Percentiles rank a stretch among this genome's conserved stretches.
phyloP scores from a whole-genome alignment of 2,113 vertebrate genomes.

The Anarrhichthys ocellatus region DNA sequence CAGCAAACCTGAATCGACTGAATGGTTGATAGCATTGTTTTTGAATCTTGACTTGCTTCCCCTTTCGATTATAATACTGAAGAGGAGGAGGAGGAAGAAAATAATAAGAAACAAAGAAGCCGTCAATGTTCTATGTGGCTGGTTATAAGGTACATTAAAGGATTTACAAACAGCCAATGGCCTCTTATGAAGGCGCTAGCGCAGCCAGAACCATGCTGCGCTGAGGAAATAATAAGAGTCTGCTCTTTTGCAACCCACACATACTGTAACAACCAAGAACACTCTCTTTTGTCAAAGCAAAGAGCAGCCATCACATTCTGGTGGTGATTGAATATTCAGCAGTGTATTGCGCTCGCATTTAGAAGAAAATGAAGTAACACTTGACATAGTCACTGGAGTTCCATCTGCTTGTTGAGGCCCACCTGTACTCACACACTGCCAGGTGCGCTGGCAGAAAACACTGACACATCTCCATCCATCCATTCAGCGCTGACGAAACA shows the following conservation, averaged over 20 bases:
- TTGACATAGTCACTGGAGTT: slow-evolving; percentile 45
- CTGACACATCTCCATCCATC: slow-evolving; percentile 8
- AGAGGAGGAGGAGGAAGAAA: slow-evolving; percentile 36
- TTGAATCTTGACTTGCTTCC: slow-evolving; percentile 24
- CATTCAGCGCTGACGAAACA: slow-evolving; percentile 44
- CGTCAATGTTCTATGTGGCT: slow-evolving; percentile 37
- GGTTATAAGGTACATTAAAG: slow-evolving; percentile 61
- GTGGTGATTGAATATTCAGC: slow-evolving; percentile 40
- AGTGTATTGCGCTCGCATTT: slow-evolving; percentile 13
- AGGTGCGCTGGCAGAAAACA: slow-evolving; percentile 47
- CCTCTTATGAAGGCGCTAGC: slow-evolving; percentile 58
- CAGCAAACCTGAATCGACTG: slow-evolving; percentile 29
- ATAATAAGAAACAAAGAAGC: slow-evolving; percentile 37
- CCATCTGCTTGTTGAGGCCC: slow-evolving; percentile 52
- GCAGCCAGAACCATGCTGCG: slow-evolving; percentile 57
- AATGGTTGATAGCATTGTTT: slow-evolving; percentile 32
- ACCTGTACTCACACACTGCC: slow-evolving; percentile 50
- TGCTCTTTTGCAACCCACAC: slow-evolving; percentile 72
- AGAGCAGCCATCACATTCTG: slow-evolving; percentile 37
- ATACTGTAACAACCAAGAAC: slow-evolving; percentile 69
- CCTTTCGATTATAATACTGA: slow-evolving; percentile 27
- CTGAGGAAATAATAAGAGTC: slow-evolving; percentile 62
- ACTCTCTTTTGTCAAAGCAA: slow-evolving; percentile 54
- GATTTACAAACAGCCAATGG: slow-evolving; percentile 59
- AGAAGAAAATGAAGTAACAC: slow-evolving; percentile 52